These are phyloP conservation scores for Magallana gigas DNA, from an alignment of 1,140 invertebrate genomes.

Conservation along the genomic window DNA sequence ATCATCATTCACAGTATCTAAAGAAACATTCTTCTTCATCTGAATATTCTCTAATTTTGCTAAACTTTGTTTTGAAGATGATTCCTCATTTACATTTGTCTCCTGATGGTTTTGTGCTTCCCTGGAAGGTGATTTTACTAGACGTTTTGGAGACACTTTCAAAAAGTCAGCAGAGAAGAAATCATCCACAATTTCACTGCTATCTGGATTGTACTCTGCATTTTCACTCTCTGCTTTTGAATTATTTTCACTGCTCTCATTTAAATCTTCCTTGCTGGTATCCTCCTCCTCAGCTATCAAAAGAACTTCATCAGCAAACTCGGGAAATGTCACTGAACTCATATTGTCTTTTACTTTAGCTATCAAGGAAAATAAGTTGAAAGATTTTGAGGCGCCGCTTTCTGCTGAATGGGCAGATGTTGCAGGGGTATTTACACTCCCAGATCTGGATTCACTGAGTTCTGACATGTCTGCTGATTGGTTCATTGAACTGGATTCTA, in stretches of 20 bases:
- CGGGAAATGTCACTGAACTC: background rate
- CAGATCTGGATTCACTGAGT: background rate
- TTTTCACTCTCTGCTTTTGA: background rate
- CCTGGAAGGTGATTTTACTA: background rate
- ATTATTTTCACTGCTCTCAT: slow-evolving; percentile 31
- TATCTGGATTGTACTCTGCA: background rate
- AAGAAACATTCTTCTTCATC: slow-evolving; percentile 8
- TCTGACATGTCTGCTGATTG: background rate
- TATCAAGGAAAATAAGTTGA: slow-evolving; percentile 23
- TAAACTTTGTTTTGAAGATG: slow-evolving; percentile 20
- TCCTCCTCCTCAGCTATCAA: slow-evolving; percentile 15
- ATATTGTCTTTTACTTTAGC: slow-evolving; percentile 43
- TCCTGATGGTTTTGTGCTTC: background rate
- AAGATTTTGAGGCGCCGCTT: background rate
- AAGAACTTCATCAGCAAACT: slow-evolving; percentile 36
- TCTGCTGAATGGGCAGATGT: background rate
- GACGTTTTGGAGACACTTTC: slow-evolving; percentile 10
- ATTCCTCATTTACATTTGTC: background rate
- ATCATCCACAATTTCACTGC: slow-evolving; percentile 20
- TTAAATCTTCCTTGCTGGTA: background rate
- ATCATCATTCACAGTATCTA: background rate
- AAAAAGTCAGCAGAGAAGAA: slow-evolving; percentile 41
- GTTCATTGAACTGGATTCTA: background rate
- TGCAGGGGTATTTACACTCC: background rate
- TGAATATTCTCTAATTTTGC: background rate